These are phyloP conservation scores for Shargacucullia verbasci DNA, from an alignment of 2,888 invertebrate species.

Conservation along the genomic window DNA sequence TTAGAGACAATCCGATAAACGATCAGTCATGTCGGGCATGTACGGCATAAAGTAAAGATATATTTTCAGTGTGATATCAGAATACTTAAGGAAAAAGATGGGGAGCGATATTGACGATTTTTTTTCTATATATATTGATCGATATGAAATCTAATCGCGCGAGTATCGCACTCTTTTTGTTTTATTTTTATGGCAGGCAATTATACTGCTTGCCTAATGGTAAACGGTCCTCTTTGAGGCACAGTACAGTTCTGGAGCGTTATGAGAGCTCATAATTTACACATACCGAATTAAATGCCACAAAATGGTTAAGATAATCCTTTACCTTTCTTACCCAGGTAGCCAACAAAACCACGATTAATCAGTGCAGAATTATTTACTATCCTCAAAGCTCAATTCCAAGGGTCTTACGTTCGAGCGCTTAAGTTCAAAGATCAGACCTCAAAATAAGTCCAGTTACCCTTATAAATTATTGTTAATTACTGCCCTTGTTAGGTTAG, in stretches of 20 bases:
- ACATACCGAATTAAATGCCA: constrained; percentile 8
- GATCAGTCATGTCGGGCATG: too few species aligned
- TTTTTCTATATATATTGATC: too few species aligned
- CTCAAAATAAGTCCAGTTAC: constrained; percentile 57
- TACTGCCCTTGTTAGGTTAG: constrained; percentile 63
- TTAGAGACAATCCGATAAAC: too few species aligned
- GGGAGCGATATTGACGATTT: too few species aligned
- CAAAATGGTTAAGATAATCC: constrained; percentile 12
- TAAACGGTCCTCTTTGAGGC: neutral
- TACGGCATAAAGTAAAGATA: too few species aligned
- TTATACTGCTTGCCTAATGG: too few species aligned
- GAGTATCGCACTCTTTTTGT: too few species aligned
- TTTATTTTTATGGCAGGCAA: too few species aligned
- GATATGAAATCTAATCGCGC: too few species aligned
- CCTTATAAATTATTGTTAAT: constrained; percentile 70
- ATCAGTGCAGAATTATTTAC: constrained; percentile 50
- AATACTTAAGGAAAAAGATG: too few species aligned
- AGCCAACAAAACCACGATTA: constrained; percentile 43
- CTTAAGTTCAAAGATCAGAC: constrained; percentile 50
- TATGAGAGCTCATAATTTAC: constrained; percentile 7
- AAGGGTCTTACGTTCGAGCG: constrained; percentile 41
- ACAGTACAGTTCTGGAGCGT: too few species aligned
- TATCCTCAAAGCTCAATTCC: constrained; percentile 26
- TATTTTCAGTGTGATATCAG: too few species aligned
- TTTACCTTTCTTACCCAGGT: constrained; percentile 19